These are phyloP conservation scores for Sarcoramphus papa DNA, from an alignment of 2,797 vertebrate species.

Conservation along the genomic window DNA sequence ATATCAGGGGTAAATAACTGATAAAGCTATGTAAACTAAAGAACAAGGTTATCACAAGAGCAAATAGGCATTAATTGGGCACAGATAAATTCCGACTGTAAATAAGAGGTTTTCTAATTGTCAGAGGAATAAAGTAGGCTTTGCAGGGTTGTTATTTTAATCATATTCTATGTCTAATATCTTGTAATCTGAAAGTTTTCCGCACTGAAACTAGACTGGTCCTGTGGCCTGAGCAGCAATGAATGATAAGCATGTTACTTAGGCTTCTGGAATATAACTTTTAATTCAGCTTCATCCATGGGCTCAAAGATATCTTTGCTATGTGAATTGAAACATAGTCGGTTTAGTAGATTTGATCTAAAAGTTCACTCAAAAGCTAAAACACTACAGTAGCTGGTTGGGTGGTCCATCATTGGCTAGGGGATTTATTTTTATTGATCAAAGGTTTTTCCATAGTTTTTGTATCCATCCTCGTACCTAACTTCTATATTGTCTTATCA, in stretches of 20 bases:
- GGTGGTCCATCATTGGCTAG: background rate
- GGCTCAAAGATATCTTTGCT: background rate
- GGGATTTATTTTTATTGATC: background rate
- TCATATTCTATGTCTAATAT: background rate
- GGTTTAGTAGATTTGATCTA: background rate
- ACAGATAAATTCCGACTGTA: background rate
- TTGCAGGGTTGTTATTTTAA: background rate
- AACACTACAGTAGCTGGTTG: background rate
- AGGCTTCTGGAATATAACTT: background rate
- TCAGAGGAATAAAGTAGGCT: background rate
- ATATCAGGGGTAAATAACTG: background rate
- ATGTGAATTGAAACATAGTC: background rate
- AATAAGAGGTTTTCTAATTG: background rate
- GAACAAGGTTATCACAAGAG: background rate
- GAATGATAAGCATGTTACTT: background rate
- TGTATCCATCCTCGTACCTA: background rate
- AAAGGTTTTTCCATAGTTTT: background rate
- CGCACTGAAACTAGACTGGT: background rate
- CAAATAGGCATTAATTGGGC: background rate
- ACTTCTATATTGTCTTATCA: background rate
- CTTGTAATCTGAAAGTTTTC: background rate
- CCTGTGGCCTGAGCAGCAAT: background rate
- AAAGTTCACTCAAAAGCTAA: background rate
- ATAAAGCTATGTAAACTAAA: background rate
- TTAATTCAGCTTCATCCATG: background rate